Conservation (phyloP, 2,888 invertebrate genomes). For the Trichogramma dendrolimi region DNA sequence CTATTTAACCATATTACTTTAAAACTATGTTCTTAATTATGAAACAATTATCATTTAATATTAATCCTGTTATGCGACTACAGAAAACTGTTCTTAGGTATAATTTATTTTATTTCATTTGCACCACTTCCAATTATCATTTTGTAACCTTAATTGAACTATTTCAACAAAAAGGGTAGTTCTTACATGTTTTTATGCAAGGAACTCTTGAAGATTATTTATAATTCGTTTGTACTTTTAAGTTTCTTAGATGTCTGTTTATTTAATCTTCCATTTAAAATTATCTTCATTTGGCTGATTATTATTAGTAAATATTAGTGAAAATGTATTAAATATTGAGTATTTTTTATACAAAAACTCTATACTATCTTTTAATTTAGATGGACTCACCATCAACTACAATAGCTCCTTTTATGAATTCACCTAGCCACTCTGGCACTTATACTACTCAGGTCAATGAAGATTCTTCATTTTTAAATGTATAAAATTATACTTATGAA, state of each 20-base stretch:
- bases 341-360: background rate
- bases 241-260: no score
- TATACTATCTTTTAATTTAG: slow-evolving; percentile 45
- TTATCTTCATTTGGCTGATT: background rate
- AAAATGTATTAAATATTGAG: background rate
- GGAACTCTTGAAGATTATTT: no score
- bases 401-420: slow-evolving; percentile 50
- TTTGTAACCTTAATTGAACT: background rate
- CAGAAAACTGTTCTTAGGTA: background rate
- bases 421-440: slow-evolving; percentile 50
- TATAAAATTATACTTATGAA: background rate
- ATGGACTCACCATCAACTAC: slow-evolving; percentile 55
- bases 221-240: no score
- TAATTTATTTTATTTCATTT: background rate
- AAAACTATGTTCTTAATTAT: no score
- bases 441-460: slow-evolving; percentile 47
- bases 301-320: background rate
- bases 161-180: no score
- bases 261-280: background rate
- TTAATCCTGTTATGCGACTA: no score
- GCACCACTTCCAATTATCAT: background rate
- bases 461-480: background rate
- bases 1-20: no score
- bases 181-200: no score
- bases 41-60: no score